Conservation (phyloP, 2,888 invertebrate species). For the Cheiracanthium punctorium region DNA sequence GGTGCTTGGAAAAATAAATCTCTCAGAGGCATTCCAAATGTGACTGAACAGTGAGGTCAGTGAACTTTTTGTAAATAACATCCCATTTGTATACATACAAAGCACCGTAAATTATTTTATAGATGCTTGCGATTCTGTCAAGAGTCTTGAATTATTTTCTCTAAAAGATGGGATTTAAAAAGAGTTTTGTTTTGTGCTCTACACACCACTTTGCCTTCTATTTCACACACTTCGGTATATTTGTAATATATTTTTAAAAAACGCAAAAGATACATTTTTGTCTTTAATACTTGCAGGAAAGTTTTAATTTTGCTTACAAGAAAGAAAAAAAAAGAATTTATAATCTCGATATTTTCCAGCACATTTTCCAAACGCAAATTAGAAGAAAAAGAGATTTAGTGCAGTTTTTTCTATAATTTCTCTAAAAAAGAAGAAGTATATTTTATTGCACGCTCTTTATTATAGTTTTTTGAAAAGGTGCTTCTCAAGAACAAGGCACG, state of each 20-base stretch:
- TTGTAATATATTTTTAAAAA: not conserved
- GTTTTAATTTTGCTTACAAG: not conserved
- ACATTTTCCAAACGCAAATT: not conserved
- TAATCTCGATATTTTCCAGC: not conserved
- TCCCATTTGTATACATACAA: not conserved
- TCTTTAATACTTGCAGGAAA: not conserved
- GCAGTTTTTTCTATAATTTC: not conserved
- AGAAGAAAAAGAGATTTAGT: not conserved
- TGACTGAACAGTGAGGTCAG: not conserved
- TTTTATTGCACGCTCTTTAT: constrained; percentile 5
- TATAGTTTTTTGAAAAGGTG: not conserved
- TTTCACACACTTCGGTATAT: not conserved
- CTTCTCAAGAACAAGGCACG: not conserved
- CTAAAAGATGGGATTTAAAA: not conserved
- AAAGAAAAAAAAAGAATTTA: too few species aligned
- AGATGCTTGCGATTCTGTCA: not conserved
- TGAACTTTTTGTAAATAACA: constrained; percentile 2
- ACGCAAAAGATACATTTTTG: not conserved
- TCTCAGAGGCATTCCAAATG: not conserved
- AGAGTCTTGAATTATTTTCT: not conserved
- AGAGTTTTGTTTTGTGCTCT: not conserved
- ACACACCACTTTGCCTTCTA: constrained; percentile 11
- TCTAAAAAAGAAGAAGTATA: not conserved
- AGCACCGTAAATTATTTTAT: constrained; percentile 4
- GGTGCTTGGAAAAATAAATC: not conserved